A percentile compares a stretch with the other conserved stretches of the same genome.
Evolutionary conservation across 2,888 invertebrate species (phyloP).

Genomic region (Nezara viridula): DNA sequence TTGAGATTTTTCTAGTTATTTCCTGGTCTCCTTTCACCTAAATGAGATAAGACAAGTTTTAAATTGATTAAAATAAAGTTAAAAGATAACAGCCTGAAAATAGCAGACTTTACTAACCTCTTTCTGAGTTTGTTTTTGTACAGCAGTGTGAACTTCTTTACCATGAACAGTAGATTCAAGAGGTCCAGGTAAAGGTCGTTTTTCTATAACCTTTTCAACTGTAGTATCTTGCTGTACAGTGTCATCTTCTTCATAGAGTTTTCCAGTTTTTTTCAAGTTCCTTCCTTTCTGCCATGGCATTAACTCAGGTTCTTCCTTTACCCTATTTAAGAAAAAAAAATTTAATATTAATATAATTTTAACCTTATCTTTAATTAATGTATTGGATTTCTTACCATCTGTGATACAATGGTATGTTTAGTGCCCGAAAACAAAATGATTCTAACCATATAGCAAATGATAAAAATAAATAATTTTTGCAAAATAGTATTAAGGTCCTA

Average conservation of each 20-base stretch:
- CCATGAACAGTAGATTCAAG: constrained; percentile 90
- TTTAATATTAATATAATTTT: not conserved
- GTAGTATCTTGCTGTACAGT: constrained; percentile 68
- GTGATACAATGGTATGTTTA: too few relatives aligned
- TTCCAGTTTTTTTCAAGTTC: constrained; percentile 62
- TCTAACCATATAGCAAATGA: too few relatives aligned
- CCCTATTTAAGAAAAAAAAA: constrained; percentile 34
- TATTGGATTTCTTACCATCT: not conserved
- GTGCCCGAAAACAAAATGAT: too few relatives aligned
- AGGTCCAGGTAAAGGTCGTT: constrained; percentile 76
- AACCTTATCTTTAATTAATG: not conserved
- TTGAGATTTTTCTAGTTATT: constrained; percentile 91
- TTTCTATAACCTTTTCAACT: constrained; percentile 67
- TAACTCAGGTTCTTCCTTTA: constrained; percentile 66
- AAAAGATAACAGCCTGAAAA: not conserved
- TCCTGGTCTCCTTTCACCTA: constrained; percentile 84
- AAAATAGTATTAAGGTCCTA: too few relatives aligned
- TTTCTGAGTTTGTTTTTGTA: constrained; percentile 91
- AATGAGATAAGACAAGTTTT: constrained; percentile 42
- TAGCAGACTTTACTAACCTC: constrained; percentile 71
- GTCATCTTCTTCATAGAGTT: constrained; percentile 52
- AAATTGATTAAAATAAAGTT: not conserved
- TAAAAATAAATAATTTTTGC: too few relatives aligned
- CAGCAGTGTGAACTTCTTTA: constrained; percentile 87
- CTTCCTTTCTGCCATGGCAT: constrained; percentile 67